A percentile compares a stretch with the other conserved stretches of the same genome.
Evolutionary conservation across 2,113 vertebrate species (phyloP).

Genomic region (Octodon degus): DNA sequence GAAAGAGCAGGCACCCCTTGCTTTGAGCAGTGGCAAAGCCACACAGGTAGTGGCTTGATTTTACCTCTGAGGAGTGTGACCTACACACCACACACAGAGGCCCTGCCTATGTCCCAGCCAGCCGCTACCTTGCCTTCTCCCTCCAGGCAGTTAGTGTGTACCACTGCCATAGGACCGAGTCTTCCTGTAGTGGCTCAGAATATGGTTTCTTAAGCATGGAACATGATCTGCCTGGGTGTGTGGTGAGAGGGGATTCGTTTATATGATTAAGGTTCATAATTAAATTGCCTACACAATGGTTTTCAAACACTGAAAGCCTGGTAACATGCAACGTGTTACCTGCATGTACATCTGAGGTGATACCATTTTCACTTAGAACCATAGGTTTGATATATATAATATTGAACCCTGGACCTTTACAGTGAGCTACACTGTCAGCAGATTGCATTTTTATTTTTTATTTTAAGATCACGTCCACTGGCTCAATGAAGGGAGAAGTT

Average conservation of each 20-base stretch:
- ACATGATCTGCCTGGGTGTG: neutral
- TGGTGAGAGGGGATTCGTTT: neutral
- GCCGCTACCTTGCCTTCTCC: neutral
- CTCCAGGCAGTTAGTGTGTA: neutral
- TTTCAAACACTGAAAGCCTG: neutral
- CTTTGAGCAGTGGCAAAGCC: neutral
- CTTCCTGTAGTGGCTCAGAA: neutral
- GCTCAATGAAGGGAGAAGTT: fast-evolving
- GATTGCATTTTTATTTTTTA: neutral
- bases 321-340: fast-evolving
- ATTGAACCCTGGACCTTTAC: neutral
- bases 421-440: neutral
- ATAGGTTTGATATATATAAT: neutral
- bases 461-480: neutral
- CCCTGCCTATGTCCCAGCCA: neutral
- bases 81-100: too few relatives aligned
- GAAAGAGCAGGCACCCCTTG: neutral
- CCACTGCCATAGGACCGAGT: neutral
- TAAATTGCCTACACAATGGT: neutral
- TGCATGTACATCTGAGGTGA: fast-evolving
- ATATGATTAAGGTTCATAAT: neutral
- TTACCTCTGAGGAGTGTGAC: too few relatives aligned
- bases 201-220: neutral
- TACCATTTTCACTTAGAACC: neutral
- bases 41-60: fast-evolving